Evolutionary conservation across 2,888 invertebrate genomes (phyloP), one percentile per base, ranked within the genome.

Genomic region (Pocota personata): DNA sequence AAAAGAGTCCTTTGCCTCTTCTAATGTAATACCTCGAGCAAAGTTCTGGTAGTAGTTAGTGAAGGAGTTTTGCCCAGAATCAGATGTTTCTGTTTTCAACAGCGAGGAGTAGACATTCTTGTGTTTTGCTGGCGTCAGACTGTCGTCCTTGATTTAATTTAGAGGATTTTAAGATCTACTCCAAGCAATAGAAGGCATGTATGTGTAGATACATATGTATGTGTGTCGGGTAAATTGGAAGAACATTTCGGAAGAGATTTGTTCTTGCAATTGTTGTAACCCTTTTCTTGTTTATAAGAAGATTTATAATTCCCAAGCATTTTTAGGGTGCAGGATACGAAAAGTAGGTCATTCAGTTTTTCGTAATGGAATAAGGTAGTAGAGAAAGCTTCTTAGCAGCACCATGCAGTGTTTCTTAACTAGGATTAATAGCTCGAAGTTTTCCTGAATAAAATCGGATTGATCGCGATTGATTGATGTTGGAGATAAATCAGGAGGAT

Each of bases 101-200:
- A 76, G 46, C 19, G 14, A 21, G 19, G 16, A 8, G 75, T 55
- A 32, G 57, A 12, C 60, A 62, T 50, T 46, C 55, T 66, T 50
- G n/a, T 57, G 40, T 43, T 3, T 77, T 78, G 43, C 60, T 66
- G 55, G 60, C 60, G 55, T 78, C 78, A 66, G 27, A 64, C 37
- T 76, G 80, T 86, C 80, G 84, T 86, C 84, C 80, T 86, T 86
- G 84, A 86, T 86, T 86, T 86, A 86, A 86, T 86, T 86, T 86
- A 71, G 76, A 66, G 76, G 60, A 80, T 67, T 76, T 76, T 48
- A 80, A 86, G 79, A 75, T 75, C 48, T 27, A 19, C n/a, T n/a
- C 32, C 50, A 48, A 43, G 30, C 14, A 69, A 64, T 8, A 79
- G 57, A 10, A 12, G n/a, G 1, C 24, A 52, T 10, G 4, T n/a